phyloP scores from a whole-genome alignment of 2,113 vertebrate genomes.

The Coturnix japonica region DNA sequence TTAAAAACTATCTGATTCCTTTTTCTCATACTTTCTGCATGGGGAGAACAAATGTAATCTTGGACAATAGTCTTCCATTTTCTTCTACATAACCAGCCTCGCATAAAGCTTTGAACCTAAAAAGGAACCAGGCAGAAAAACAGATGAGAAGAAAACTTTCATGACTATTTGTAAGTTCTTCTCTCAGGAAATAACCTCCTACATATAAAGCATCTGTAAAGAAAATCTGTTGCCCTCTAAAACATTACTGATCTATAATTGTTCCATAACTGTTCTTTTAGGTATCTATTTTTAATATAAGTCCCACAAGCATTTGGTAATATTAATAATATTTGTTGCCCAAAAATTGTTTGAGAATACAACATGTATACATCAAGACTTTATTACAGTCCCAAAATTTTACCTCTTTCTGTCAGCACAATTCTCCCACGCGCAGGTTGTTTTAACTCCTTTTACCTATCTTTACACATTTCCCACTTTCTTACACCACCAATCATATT shows the following conservation, averaged over 20 bases:
- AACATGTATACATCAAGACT: not conserved
- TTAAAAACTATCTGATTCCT: constrained; percentile 99
- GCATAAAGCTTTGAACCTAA: constrained; percentile 98
- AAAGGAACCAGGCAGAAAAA: not conserved
- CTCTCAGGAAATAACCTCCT: not conserved
- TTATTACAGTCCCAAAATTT: not conserved
- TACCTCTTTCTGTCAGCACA: not conserved
- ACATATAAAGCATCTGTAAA: not conserved
- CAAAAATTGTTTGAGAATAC: not conserved
- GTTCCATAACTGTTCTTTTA: not conserved
- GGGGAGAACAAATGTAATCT: constrained; percentile 99
- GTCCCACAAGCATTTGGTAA: not conserved
- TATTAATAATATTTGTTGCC: not conserved
- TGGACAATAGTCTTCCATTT: constrained; percentile 99
- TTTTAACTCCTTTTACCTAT: not conserved
- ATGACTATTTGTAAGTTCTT: not conserved
- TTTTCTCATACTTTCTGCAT: constrained; percentile 98
- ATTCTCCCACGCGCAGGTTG: not conserved
- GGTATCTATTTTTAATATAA: not conserved
- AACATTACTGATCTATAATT: not conserved
- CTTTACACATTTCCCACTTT: not conserved
- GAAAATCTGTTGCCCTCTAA: not conserved
- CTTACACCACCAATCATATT: rapidly evolving
- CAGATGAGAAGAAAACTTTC: not conserved
- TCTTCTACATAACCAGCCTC: constrained; percentile 95